These are phyloP conservation scores for Hydrolagus colliei DNA, from an alignment of 2,797 vertebrate species.

Conservation along the genomic window DNA sequence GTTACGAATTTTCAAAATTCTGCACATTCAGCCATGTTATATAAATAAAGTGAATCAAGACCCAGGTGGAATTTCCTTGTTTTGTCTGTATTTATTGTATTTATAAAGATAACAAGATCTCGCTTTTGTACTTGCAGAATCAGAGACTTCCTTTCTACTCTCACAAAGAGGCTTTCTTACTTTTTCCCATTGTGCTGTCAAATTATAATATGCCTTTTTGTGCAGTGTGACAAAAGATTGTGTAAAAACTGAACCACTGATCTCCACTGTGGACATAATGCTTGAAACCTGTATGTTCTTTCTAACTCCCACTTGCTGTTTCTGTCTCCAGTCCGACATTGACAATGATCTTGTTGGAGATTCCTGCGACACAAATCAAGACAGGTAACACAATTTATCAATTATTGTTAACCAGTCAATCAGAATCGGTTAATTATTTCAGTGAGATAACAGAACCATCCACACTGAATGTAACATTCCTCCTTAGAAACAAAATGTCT, in stretches of 20 bases:
- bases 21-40: too few relatives aligned
- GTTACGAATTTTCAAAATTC: too few relatives aligned
- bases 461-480: neutral
- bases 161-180: neutral
- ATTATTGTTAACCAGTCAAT: conserved; percentile 2
- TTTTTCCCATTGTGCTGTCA: neutral
- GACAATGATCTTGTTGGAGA: conserved; percentile 95
- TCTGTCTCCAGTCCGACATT: conserved; percentile 75
- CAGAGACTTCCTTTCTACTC: neutral
- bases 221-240: neutral
- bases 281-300: neutral
- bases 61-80: too few relatives aligned
- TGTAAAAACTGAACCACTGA: neutral
- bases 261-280: neutral
- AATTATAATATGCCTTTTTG: neutral
- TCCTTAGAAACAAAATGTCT: neutral
- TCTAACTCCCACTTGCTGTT: conserved; percentile 13
- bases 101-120: neutral
- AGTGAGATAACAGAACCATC: neutral
- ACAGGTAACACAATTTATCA: conserved; percentile 66
- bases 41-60: too few relatives aligned
- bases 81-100: too few relatives aligned
- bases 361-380: conserved; percentile 97
- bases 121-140: neutral
- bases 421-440: neutral